phyloP scores from a whole-genome alignment of 2,888 invertebrate genomes.

The Epistrophe eligans region DNA sequence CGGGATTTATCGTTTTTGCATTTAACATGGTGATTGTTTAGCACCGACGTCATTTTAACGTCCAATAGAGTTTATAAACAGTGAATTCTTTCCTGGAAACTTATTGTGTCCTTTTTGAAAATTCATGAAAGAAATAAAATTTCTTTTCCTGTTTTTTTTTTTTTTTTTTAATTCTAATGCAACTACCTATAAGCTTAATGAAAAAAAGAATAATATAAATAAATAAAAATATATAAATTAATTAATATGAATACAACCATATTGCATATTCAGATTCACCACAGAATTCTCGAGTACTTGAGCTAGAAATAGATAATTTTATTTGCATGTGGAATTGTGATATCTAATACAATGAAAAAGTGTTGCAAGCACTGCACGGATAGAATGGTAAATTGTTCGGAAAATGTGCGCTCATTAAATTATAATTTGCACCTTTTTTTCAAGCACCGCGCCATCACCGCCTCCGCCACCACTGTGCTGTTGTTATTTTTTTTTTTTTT shows the following conservation, averaged over 20 bases:
- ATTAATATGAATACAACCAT: background rate
- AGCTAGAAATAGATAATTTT: slow-evolving; percentile 40
- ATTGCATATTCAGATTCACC: slow-evolving; percentile 19
- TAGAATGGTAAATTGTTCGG: slow-evolving; percentile 68
- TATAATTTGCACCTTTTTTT: slow-evolving; percentile 69
- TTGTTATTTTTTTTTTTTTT: too few relatives aligned
- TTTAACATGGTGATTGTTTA: too few relatives aligned
- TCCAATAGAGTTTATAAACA: background rate
- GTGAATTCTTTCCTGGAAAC: background rate
- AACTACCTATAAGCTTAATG: background rate
- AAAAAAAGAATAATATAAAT: background rate
- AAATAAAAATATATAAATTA: background rate
- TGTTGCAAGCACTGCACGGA: slow-evolving; percentile 19
- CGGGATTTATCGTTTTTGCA: too few relatives aligned
- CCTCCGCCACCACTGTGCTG: background rate
- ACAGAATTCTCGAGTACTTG: slow-evolving; percentile 7
- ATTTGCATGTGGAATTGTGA: slow-evolving; percentile 55
- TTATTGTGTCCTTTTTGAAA: slow-evolving; percentile 32
- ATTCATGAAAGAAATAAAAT: slow-evolving; percentile 14
- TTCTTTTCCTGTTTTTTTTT: slow-evolving; percentile 40
- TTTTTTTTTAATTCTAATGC: background rate
- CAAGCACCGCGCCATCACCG: too few relatives aligned
- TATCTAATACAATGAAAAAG: background rate
- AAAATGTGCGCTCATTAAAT: slow-evolving; percentile 73
- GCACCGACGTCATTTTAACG: too few relatives aligned